A percentile compares a stretch with the other conserved stretches of the same genome.
Conservation (phyloP, 2,797 vertebrate genomes). For the Poecilia wingei region DNA sequence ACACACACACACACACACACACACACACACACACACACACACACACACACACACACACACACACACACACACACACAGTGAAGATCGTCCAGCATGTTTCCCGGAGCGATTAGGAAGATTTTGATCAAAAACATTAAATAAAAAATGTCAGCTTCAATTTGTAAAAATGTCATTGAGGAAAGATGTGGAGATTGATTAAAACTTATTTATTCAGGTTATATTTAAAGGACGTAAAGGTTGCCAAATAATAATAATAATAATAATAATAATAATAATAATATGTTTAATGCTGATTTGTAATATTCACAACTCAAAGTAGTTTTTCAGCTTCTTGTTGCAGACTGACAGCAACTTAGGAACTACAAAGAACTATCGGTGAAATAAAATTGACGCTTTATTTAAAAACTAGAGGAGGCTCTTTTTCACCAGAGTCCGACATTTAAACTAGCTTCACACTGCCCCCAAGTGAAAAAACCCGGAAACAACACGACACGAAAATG, state of each 20-base stretch:
- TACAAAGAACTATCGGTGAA: background rate
- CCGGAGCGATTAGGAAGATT: background rate
- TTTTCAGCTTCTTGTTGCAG: background rate
- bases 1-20: no score
- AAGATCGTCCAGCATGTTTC: background rate
- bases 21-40: no score
- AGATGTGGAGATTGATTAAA: background rate
- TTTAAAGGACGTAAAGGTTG: background rate
- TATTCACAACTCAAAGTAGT: background rate
- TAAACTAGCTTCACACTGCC: conserved; percentile 1
- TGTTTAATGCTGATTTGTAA: background rate
- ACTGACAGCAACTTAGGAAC: background rate
- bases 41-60: no score
- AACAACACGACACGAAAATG: background rate
- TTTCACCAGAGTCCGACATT: background rate
- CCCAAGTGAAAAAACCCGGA: conserved; percentile 1
- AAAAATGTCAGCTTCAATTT: background rate
- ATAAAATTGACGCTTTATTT: background rate
- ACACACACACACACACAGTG: background rate
- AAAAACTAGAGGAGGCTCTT: background rate
- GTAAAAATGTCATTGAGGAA: background rate
- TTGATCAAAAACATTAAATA: background rate
- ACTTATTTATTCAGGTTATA: background rate
- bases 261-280: background rate
- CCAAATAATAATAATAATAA: background rate